These are phyloP conservation scores for Pomacea maculata DNA, from an alignment of 1,140 invertebrate genomes.

Conservation along the genomic window DNA sequence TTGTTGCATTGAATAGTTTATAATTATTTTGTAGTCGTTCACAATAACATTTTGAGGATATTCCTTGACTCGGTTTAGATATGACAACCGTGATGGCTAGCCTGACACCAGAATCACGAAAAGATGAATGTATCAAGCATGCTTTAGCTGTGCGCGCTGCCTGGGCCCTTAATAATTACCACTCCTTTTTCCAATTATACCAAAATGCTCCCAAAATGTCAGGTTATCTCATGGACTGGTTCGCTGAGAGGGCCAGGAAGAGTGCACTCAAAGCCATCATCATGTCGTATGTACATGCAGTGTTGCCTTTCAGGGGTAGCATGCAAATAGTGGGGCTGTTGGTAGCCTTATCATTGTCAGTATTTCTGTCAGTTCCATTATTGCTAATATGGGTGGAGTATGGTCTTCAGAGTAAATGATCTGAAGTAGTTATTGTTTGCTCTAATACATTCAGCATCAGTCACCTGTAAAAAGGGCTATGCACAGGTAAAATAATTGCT, in stretches of 20 bases:
- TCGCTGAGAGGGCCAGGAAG: constrained; percentile 91
- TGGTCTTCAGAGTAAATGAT: no score
- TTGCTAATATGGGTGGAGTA: no score
- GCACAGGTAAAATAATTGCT: no score
- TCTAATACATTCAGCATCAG: no score
- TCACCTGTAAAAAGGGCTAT: no score
- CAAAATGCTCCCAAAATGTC: constrained; percentile 89
- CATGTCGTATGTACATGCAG: constrained; percentile 87
- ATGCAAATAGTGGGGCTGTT: background rate
- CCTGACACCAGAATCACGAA: constrained; percentile 80
- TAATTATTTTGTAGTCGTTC: background rate
- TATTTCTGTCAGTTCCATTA: no score
- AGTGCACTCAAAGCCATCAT: constrained; percentile 88
- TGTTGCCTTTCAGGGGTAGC: background rate
- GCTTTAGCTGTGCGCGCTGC: constrained; percentile 87
- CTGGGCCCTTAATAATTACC: constrained; percentile 91
- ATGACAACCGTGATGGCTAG: constrained; percentile 88
- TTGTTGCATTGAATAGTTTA: background rate
- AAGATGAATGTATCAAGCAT: constrained; percentile 85
- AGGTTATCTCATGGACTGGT: constrained; percentile 97
- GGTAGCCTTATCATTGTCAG: background rate
- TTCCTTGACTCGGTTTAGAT: constrained; percentile 74
- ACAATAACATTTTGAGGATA: background rate
- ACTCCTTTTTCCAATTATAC: constrained; percentile 92
- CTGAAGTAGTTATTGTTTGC: no score